Evolutionary conservation across 1,140 invertebrate species (phyloP).

Genomic region (Drosophila repletoides): DNA sequence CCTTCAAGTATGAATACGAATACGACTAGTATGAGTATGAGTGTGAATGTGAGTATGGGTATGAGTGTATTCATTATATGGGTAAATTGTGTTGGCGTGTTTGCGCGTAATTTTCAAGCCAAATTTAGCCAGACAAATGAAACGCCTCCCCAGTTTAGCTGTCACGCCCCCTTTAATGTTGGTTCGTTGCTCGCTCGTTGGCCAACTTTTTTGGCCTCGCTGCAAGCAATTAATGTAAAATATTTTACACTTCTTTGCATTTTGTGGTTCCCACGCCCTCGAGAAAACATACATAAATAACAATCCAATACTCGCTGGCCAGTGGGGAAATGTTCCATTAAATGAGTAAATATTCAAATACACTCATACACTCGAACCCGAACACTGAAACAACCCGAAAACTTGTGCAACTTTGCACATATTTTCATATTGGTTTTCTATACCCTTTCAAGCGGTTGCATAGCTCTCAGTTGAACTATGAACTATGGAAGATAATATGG

Average conservation of each 20-base stretch:
- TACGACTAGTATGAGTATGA: no score
- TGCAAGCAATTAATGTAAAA: conserved; percentile 67
- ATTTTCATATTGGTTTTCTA: conserved; percentile 4
- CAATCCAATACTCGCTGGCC: conserved; percentile 57
- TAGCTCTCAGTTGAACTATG: conserved; percentile 7
- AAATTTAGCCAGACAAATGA: conserved; percentile 21
- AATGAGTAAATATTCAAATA: conserved; percentile 42
- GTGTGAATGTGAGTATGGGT: no score
- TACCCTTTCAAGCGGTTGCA: no score
- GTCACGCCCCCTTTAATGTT: not conserved
- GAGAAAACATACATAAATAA: conserved; percentile 57
- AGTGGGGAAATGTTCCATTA: conserved; percentile 44
- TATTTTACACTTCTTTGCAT: conserved; percentile 67
- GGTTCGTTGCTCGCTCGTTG: not conserved
- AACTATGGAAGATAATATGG: no score
- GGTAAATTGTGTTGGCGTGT: conserved; percentile 19
- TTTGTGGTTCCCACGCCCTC: no score
- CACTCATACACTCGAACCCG: not conserved
- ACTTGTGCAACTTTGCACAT: conserved; percentile 8
- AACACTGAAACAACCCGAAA: not conserved
- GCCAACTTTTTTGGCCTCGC: conserved; percentile 34
- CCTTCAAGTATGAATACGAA: not conserved
- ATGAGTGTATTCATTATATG: conserved; percentile 9
- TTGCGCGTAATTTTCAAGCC: conserved; percentile 29
- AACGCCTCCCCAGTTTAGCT: not conserved